Evolutionary conservation across 23 tunicate genomes (phyloP).

Genomic region (Styela plicata): DNA sequence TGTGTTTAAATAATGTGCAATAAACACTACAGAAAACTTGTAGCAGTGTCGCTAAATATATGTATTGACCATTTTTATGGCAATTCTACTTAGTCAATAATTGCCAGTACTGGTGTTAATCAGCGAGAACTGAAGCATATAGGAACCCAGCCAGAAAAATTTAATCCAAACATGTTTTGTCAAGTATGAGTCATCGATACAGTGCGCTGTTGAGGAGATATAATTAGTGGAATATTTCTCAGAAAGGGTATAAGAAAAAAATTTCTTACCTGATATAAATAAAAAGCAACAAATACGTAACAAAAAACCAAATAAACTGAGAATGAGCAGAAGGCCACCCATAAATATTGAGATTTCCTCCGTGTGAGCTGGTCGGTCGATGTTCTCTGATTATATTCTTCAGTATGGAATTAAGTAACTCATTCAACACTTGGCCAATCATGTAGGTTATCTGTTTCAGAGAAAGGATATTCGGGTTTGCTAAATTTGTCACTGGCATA

Average conservation of each 20-base stretch:
- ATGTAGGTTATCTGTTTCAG: conserved; percentile 20
- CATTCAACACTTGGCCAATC: conserved; percentile 41
- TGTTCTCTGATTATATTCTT: conserved; percentile 44
- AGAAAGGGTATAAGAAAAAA: background rate
- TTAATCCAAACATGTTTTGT: too few relatives aligned
- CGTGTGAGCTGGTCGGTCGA: conserved; percentile 42
- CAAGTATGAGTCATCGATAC: background rate
- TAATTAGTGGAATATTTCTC: too few relatives aligned
- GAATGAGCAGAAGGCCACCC: conserved; percentile 90
- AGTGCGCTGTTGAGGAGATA: background rate
- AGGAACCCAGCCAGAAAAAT: too few relatives aligned
- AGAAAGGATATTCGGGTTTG: too few relatives aligned
- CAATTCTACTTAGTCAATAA: too few relatives aligned
- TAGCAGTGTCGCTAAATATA: too few relatives aligned
- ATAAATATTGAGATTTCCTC: conserved; percentile 18
- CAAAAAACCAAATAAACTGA: conserved; percentile 73
- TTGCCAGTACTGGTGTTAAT: too few relatives aligned
- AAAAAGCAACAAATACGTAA: conserved; percentile 45
- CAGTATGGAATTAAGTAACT: conserved; percentile 36
- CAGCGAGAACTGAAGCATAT: too few relatives aligned
- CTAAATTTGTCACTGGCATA: too few relatives aligned
- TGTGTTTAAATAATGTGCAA: too few relatives aligned
- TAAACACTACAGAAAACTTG: too few relatives aligned
- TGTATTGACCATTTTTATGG: too few relatives aligned
- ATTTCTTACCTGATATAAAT: conserved; percentile 44